Evolutionary conservation across 2,113 vertebrate genomes (phyloP).

Genomic region (Pachycephala philippinensis): DNA sequence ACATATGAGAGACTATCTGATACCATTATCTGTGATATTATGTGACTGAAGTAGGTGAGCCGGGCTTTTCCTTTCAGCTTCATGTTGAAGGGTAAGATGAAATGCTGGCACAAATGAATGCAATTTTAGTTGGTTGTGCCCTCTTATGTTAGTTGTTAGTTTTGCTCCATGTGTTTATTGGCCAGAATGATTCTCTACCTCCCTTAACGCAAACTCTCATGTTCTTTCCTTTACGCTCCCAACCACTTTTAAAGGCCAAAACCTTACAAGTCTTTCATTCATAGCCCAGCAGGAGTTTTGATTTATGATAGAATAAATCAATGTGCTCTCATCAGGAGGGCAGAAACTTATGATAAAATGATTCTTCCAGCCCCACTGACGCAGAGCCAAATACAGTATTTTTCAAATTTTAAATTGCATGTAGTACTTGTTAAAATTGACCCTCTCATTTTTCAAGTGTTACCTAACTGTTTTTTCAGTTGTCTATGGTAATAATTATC

Average conservation of each 20-base stretch:
- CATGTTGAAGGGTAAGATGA: neutral
- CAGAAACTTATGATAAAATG: constrained; percentile 35
- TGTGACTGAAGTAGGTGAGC: neutral
- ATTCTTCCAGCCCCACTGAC: constrained; percentile 2
- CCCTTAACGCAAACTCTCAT: neutral
- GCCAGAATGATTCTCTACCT: neutral
- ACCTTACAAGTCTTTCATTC: constrained; percentile 50
- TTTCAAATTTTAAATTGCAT: constrained; percentile 30
- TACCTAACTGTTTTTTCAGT: neutral
- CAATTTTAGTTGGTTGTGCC: neutral
- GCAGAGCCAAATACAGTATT: neutral
- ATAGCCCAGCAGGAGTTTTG: constrained; percentile 4
- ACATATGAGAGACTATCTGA: neutral
- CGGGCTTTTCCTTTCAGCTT: neutral
- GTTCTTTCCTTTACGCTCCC: neutral
- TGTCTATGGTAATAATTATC: neutral
- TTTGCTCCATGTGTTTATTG: constrained; percentile 13
- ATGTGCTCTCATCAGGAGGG: neutral
- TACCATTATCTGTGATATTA: neutral
- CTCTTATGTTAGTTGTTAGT: neutral
- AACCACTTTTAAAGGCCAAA: constrained; percentile 38
- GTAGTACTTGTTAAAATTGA: constrained; percentile 5
- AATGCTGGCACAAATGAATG: neutral
- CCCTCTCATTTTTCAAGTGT: neutral
- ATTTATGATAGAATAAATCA: constrained; percentile 60